Base-by-base conservation (phyloP, 2,888 invertebrate species). In the Polydrusus tereticollis region DNA sequence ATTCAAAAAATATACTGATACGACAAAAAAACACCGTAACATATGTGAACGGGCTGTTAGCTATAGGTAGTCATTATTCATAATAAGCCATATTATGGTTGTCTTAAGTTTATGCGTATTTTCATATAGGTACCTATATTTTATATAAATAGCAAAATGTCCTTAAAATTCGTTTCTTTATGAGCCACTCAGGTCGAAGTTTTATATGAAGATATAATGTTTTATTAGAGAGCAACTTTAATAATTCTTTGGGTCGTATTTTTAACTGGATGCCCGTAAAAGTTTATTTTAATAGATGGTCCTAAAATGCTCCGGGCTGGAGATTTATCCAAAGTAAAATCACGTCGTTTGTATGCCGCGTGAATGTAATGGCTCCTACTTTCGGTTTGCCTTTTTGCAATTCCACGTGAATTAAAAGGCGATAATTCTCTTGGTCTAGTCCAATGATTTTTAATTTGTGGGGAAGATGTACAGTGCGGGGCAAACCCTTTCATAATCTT, bases 261-360 rank as follows among this genome's bases (percentile, higher is more conserved):
- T 70, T 62, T 64, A 50, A 59, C 64, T 23, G 47, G 41, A 64
- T 50, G 47, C 50, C 47, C 59, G 41, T 64, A 64, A 70, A 70
- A 70, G 52, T 69, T 70, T 65, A 70, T 65, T 65, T 58, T 70
- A 70, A 70, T 59, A 47, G 64, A 70, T 58, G 64, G 59, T 43
- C 50, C 58, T 70, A 70, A 69, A 69, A 43, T 12, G 63, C 52
- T 26, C 47, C 16, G 23, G 50, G 50, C 43, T 26, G 50, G 36
- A 65, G 29, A 64, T 59, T 47, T 64, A 64, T 65, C 64, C 64
- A 50, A 21, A 57, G 29, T 38, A 55, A 64, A 70, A 70, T 70
- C 70, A 64, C 23, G 50, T 70, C 70, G 70, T 70, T 70, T 70
- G 70, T 70, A 70, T 70, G 64, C 70, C 33, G 41, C 23, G 59